Base-by-base conservation (phyloP, 1,140 invertebrate species). In the Vollenhovia emeryi region DNA sequence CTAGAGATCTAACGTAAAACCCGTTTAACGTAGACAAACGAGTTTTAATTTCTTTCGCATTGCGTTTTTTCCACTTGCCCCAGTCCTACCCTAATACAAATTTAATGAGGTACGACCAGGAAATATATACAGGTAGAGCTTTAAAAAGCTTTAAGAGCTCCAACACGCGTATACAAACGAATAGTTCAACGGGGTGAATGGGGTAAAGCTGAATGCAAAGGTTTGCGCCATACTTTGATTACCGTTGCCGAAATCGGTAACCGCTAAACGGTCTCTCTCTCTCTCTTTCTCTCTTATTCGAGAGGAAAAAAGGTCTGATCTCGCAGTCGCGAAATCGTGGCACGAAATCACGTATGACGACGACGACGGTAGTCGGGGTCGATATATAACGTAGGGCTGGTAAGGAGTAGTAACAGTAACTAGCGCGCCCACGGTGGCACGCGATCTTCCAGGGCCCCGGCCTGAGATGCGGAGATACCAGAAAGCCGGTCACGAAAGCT, bases 391-490 rank as follows among this genome's bases (percentile, higher is more conserved):
- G 83, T 88, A 78, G 84, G 84, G 79, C 57, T 73, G 84, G 86
- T 83, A 88, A 89, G n/a, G 84, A 86, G 90, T 78, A 78, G 74
- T 90, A 92, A 92, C 91, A 86, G 87, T 90, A 90, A 93, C 90
- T 92, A 86, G 91, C 86, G 91, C 90, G 78, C 84, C 66, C 40
- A 8, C 36, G 73, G 89, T 89, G 62, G 91, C 92, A 93, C 93
- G 93, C 93, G 93, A 94, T 93, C 90, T 92, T 93, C 91, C 92
- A 91, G 90, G 89, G 89, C n/a, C 86, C 87, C 60, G 84, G 75
- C 82, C 89, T 40, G 91, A 94, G 93, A 94, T 94, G 90, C 86
- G 90, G 92, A 93, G 93, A 94, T 94, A 93, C 75, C 86, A 90
- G 86, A 80, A 88, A 85, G 88, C 90, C 84, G 91, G 93, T 93